Evolutionary conservation across 2,113 vertebrate species (phyloP).

Genomic region (Mormyrus iriodes): DNA sequence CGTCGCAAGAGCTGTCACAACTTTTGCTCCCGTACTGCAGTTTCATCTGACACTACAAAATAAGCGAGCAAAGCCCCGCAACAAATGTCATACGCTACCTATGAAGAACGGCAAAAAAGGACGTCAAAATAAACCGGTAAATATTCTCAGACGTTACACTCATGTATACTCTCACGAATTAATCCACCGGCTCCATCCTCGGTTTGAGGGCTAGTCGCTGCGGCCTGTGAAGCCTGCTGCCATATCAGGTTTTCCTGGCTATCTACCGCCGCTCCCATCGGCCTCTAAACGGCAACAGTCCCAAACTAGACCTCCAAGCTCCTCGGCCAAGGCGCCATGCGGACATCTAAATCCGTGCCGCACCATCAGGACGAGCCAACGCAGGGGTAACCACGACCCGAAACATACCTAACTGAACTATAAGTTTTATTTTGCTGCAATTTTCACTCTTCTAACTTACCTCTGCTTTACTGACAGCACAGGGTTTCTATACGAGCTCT

Average conservation of each 20-base stretch:
- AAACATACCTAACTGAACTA: slow-evolving; percentile 19
- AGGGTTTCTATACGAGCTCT: slow-evolving; percentile 62
- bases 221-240: slow-evolving; percentile 46
- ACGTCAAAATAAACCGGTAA: accelerated
- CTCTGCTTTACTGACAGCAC: slow-evolving; percentile 69
- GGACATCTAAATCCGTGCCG: slow-evolving; percentile 36
- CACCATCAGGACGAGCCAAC: slow-evolving; percentile 15
- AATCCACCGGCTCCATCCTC: slow-evolving; percentile 29
- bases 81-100: neutral
- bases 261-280: slow-evolving; percentile 2
- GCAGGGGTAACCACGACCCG: slow-evolving; percentile 22
- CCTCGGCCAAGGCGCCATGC: slow-evolving; percentile 58
- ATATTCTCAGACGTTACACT: neutral
- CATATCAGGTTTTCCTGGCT: slow-evolving; percentile 40
- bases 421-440: slow-evolving; percentile 25
- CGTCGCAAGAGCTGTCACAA: slow-evolving; percentile 13
- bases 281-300: slow-evolving; percentile 20
- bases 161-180: slow-evolving; percentile 19
- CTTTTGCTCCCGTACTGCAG: neutral
- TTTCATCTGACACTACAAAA: neutral
- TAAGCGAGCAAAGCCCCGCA: neutral
- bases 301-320: slow-evolving; percentile 45
- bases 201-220: slow-evolving; percentile 30
- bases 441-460: slow-evolving; percentile 63
- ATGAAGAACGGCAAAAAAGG: neutral